A percentile compares a stretch with the other conserved stretches of the same genome.
These are phyloP conservation scores for Drosophila merina DNA, from an alignment of 2,888 invertebrate species.

Conservation along the genomic window DNA sequence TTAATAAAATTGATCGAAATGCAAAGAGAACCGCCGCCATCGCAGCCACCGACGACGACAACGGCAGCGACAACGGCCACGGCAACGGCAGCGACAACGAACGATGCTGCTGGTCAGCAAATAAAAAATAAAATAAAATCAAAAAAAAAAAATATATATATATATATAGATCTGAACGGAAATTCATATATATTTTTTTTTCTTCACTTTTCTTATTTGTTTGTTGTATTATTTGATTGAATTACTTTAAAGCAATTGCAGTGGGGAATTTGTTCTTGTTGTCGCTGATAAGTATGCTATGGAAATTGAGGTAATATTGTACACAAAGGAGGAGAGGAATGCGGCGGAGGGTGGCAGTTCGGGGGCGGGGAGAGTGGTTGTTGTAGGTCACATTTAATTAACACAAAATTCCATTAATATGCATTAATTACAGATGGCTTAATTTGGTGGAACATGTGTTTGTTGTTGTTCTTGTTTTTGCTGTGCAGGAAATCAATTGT, in stretches of 20 bases:
- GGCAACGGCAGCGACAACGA: conserved; percentile 24
- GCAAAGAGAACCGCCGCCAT: conserved; percentile 55
- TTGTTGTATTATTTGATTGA: conserved; percentile 47
- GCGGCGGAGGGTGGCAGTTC: background rate
- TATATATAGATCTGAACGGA: conserved; percentile 11
- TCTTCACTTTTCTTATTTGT: conserved; percentile 14
- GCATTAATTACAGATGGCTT: conserved; percentile 74
- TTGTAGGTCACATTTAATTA: conserved; percentile 78
- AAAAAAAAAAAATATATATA: background rate
- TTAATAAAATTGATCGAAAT: conserved; percentile 82
- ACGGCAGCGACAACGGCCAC: conserved; percentile 6
- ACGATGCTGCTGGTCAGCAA: conserved; percentile 62
- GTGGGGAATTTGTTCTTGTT: conserved; percentile 1
- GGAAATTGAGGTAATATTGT: background rate
- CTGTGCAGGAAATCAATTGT: conserved; percentile 26
- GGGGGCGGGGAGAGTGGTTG: conserved; percentile 4
- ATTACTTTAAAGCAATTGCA: conserved; percentile 36
- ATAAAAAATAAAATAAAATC: conserved; percentile 27
- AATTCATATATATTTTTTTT: conserved; percentile 24
- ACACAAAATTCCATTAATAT: conserved; percentile 80
- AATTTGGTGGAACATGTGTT: conserved; percentile 47
- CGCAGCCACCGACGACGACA: conserved; percentile 7
- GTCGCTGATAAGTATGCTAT: conserved; percentile 35
- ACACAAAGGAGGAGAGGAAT: background rate
- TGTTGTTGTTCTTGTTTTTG: background rate